Evolutionary conservation across 2,888 invertebrate genomes (phyloP), one percentile per base, ranked within the genome.

Genomic region (Aplocera efformata): DNA sequence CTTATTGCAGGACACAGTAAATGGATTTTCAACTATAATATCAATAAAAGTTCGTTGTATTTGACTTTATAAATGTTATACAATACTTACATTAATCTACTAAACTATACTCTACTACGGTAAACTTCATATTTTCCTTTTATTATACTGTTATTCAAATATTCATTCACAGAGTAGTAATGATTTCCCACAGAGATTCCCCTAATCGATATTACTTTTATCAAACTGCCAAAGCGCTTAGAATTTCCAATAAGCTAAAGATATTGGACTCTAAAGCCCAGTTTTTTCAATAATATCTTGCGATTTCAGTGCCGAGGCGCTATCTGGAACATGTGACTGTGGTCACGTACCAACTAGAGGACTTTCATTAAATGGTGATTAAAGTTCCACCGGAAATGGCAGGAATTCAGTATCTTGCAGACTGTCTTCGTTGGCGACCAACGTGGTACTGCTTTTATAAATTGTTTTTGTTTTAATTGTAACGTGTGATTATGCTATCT

Each of bases 361-460:
- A 69, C 63, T 79, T 80, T 79, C 79, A 80, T 80, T 78, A 76
- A 79, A 62, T 65, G 64, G 66, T 70, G 69, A 73, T 75, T 75
- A 74, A 79, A 75, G 64, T 74, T 71, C 54, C 67, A 51, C 52
- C 45, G 64, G 66, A 66, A 64, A 65, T 58, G 24, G 49, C 45
- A 41, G 48, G 51, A 63, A 66, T 66, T 60, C 57, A 48, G 58
- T 59, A 56, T 57, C 60, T 57, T 50, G 49, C 30, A 32, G 36
- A 37, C 47, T 49, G 37, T 44, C 42, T 48, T 46, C 54, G 34
- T 60, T 69, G 61, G 63, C 60, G 65, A 65, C 55, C 65, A 58
- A 53, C 63, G 38, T 49, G 64, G 58, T 56, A 44, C 62, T 47
- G 56, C 50, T 60, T 56, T 56, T 25, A 40, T 32, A 39, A 45